Evolutionary conservation across 2,888 invertebrate species (phyloP).

Genomic region (Adineta ricciae): DNA sequence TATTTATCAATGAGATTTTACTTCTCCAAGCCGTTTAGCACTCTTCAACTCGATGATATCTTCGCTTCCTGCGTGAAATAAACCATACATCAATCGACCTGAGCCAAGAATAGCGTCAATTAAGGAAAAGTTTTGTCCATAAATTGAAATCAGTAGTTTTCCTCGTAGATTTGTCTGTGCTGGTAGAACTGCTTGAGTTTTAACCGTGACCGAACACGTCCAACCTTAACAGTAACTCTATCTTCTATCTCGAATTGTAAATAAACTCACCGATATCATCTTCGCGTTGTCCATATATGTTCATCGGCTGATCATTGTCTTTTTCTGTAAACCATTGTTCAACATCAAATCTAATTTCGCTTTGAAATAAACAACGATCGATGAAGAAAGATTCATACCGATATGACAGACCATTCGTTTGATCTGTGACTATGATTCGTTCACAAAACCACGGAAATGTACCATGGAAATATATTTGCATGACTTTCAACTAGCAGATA

Average conservation of each 20-base stretch:
- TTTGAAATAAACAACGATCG: background rate
- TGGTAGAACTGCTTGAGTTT: conserved; percentile 1
- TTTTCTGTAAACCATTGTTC: conserved; percentile 9
- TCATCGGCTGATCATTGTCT: background rate
- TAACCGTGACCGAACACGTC: background rate
- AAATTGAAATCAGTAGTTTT: background rate
- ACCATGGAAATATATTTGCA: background rate
- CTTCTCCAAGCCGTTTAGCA: background rate
- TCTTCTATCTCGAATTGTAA: background rate
- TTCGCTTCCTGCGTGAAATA: conserved; percentile 1
- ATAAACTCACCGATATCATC: background rate
- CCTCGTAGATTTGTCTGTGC: background rate
- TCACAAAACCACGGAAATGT: conserved; percentile 11
- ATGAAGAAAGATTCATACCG: background rate
- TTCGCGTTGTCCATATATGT: background rate
- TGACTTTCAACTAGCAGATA: background rate
- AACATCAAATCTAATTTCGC: background rate
- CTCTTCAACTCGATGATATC: background rate
- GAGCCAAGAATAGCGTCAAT: background rate
- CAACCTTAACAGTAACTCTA: background rate
- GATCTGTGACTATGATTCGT: background rate
- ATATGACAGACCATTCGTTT: background rate
- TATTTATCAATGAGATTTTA: background rate
- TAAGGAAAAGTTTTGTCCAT: background rate
- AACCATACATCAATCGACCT: background rate